These are phyloP conservation scores for Rhodinocichla rosea DNA, from an alignment of 2,113 vertebrate species.

Conservation along the genomic window DNA sequence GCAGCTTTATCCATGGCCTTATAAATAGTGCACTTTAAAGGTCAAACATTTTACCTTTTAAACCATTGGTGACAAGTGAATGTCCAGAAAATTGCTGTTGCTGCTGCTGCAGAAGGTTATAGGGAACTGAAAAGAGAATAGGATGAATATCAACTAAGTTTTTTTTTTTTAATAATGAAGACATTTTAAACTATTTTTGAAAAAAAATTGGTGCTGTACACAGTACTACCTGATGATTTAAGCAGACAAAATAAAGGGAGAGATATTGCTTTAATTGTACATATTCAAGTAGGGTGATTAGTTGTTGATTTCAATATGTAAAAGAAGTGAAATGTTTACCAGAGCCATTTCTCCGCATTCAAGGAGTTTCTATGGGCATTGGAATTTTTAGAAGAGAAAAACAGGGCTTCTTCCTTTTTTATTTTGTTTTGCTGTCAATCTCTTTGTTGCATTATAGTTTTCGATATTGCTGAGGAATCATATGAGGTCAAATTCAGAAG, in stretches of 20 bases:
- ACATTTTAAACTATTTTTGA: not conserved
- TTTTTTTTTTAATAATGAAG: not conserved
- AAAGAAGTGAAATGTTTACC: not conserved
- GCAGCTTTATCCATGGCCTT: fast-evolving
- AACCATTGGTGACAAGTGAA: not conserved
- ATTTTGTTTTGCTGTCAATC: not conserved
- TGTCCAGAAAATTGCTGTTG: not conserved
- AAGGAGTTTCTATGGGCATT: not conserved
- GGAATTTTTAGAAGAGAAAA: not conserved
- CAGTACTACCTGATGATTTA: not conserved
- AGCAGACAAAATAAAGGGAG: not conserved
- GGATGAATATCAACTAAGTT: not conserved
- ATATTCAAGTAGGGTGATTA: not conserved
- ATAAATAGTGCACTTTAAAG: not conserved
- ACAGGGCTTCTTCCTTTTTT: not conserved
- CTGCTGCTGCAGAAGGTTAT: not conserved
- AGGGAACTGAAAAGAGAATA: not conserved
- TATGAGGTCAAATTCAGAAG: not conserved
- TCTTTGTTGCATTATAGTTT: not conserved
- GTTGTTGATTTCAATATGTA: not conserved
- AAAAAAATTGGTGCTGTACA: not conserved
- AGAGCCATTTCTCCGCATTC: not conserved
- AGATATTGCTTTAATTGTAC: not conserved
- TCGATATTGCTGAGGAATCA: not conserved
- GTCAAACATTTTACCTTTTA: not conserved